phyloP scores from a whole-genome alignment of 2,113 vertebrate genomes.

The Meleagris gallopavo region DNA sequence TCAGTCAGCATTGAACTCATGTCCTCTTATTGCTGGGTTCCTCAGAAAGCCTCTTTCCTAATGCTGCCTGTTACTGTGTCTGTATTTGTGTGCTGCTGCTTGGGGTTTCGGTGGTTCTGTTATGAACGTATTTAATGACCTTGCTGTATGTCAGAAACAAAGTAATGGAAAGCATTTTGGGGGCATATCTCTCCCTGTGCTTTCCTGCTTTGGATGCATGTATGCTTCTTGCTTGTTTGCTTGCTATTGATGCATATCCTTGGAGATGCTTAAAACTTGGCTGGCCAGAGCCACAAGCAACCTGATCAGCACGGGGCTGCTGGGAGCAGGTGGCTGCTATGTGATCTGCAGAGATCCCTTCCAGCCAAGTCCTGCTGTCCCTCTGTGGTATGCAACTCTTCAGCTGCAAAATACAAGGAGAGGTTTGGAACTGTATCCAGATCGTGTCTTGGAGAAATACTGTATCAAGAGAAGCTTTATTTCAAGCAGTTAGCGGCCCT shows the following conservation, averaged over 20 bases:
- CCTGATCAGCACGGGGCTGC: not conserved
- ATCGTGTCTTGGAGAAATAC: not conserved
- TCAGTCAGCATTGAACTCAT: fast-evolving
- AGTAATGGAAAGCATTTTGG: not conserved
- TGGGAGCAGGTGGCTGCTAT: not conserved
- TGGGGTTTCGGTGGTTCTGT: not conserved
- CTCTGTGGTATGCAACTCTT: not conserved
- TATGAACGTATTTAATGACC: not conserved
- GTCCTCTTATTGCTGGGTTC: not conserved
- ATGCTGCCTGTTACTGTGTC: fast-evolving
- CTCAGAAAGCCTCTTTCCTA: not conserved
- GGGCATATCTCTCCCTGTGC: fast-evolving
- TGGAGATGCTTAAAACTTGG: not conserved
- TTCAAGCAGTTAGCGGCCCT: not conserved
- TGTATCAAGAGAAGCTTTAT: not conserved
- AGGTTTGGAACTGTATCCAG: not conserved
- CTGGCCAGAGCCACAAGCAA: not conserved
- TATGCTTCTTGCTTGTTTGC: not conserved
- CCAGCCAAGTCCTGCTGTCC: not conserved
- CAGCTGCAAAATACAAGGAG: not conserved
- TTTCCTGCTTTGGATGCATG: not conserved
- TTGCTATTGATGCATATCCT: not conserved
- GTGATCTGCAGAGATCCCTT: not conserved
- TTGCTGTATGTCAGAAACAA: not conserved
- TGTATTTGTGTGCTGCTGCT: not conserved